Base-by-base conservation (phyloP, 2,888 invertebrate genomes). In the Prosopocoilus inquinatus region DNA sequence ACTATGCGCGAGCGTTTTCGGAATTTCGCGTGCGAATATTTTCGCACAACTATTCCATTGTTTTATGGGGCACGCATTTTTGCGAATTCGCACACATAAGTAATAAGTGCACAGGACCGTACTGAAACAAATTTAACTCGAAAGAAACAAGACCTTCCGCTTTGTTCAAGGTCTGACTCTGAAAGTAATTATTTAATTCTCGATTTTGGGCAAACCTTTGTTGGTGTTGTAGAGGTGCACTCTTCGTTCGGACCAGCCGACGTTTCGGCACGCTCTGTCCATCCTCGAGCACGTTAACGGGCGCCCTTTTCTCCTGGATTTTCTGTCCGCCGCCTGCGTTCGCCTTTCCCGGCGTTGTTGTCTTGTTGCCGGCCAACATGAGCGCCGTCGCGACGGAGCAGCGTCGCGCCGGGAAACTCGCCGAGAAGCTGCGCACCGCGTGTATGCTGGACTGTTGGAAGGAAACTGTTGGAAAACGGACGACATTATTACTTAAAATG, bases 381-480 rank as follows among this genome's bases (percentile, higher is more conserved):
- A 71, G 56, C 7, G 70, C 64, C 2, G 74, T 65, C 13, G 69
- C 74, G 58, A 75, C 67, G 2, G 76, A 73, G 33, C 67, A 67
- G 44, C 76, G 57, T 53, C 76, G 64, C 9, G 72, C 73, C 3
- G 77, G 77, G 67, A 78, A 77, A 63, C 77, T 76, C n/a, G 77
- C 76, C 3, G 76, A 76, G 66, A 77, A 78, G 61, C 76, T 77
- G 41, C 78, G 66, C 16, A 77, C 71, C 16, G 77, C 72, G 67
- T 77, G 76, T 63, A 77, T 76, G 55, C 72, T 77, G 49, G 77
- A 77, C 65, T 75, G 76, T 65, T 78, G 78, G 63, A 78, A 78
- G 20, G 78, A 75, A 52, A 78, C 78, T 78, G n/a, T n/a, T n/a
- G 68, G 62, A 71, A 73, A 60, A 59, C 16, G 13, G 34, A 15